Evolutionary conservation across 2,797 vertebrate species (phyloP).

Genomic region (Acomys russatus): DNA sequence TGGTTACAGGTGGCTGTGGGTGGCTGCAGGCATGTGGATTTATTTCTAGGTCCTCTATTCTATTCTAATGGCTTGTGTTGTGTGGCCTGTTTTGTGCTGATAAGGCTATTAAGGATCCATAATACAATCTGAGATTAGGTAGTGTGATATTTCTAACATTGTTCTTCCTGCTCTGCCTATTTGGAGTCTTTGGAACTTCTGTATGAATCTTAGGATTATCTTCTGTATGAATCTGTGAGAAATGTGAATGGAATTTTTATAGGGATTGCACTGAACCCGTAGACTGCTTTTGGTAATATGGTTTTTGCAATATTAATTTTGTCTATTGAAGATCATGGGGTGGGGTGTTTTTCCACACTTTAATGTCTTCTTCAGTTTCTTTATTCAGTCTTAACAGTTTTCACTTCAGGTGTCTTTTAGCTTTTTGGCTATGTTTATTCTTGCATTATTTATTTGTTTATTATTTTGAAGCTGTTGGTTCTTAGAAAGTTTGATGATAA

Average conservation of each 20-base stretch:
- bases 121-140: background rate
- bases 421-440: background rate
- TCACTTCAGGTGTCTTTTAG: background rate
- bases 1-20: background rate
- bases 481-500: background rate
- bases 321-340: background rate
- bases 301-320: background rate
- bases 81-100: background rate
- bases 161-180: background rate
- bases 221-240: background rate
- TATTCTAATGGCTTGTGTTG: background rate
- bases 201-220: background rate
- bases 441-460: background rate
- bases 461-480: conserved; percentile 16
- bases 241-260: background rate
- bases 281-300: background rate
- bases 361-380: background rate
- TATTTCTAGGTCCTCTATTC: background rate
- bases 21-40: background rate
- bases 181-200: background rate
- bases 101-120: background rate
- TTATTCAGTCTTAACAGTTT: background rate
- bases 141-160: background rate
- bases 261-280: background rate
- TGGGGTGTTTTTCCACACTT: background rate